phyloP scores from a whole-genome alignment of 2,888 invertebrate species.

The Pristionchus fissidentatus region DNA sequence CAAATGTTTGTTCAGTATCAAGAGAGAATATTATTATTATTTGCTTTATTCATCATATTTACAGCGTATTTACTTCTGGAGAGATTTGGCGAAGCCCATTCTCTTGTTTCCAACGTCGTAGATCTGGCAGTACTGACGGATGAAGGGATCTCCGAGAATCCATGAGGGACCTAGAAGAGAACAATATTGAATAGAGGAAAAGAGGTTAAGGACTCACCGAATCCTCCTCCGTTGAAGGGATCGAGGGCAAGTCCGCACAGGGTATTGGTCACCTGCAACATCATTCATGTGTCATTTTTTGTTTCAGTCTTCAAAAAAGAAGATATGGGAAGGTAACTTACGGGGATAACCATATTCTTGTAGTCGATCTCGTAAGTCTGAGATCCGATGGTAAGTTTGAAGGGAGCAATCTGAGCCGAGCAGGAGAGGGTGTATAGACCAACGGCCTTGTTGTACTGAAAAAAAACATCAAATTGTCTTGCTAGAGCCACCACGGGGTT shows the following conservation, averaged over 20 bases:
- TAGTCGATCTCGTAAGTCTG: neutral
- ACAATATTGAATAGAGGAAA: neutral
- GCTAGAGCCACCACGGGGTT: too few species aligned
- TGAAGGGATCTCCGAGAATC: conserved; percentile 64
- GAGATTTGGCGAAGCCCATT: conserved; percentile 62
- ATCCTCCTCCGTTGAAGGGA: neutral
- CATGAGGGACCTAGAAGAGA: conserved; percentile 56
- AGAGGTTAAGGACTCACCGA: neutral
- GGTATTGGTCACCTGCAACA: neutral
- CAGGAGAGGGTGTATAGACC: conserved; percentile 16
- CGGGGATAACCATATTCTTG: conserved; percentile 28
- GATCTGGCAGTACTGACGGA: conserved; percentile 65
- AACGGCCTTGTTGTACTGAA: neutral
- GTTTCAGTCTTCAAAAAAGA: neutral
- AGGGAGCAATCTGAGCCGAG: neutral
- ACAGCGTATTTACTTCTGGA: neutral
- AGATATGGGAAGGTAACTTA: conserved; percentile 7
- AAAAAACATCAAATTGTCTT: neutral
- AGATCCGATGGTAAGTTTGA: conserved; percentile 13
- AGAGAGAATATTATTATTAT: too few species aligned
- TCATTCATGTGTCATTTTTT: neutral
- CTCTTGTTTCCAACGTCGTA: conserved; percentile 64
- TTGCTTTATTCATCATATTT: neutral
- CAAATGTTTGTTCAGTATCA: too few species aligned
- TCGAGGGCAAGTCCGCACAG: neutral